Base-by-base conservation (phyloP, 1,140 invertebrate species). In the Apis laboriosa region DNA sequence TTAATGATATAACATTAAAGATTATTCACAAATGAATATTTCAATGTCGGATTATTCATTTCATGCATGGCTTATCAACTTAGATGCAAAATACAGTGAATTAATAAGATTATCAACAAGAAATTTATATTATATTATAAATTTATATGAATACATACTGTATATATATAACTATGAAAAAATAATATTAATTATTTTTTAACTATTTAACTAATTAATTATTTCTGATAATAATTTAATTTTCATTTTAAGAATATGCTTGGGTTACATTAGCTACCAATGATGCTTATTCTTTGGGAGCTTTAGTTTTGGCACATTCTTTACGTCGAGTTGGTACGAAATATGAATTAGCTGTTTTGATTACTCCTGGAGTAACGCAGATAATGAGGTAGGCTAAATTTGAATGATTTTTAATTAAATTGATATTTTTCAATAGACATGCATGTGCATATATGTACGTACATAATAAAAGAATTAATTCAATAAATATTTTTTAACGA, bases 261-360 rank as follows among this genome's bases (percentile, higher is more conserved):
- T 99, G 98, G 97, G 98, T 99, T 88, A 99, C 98, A 79, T 94
- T 99, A 88, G 98, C 98, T 63, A 99, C 98, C 80, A 99, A 99
- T 95, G 98, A 99, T 93, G 97, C 97, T 53, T 99, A 99, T 92
- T 97, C 97, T 68, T 93, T 99, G 86, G 98, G 98, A 84, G 98
- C 98, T 58, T 92, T 99, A 89, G 98, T 99, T 85, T 93, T 99
- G 92, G 98, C 97, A 79, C 96, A 98, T 93, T 99, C 98, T 4
- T 93, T 99, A 79, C 95, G 96, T 86, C 95, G 96, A 89, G 97
- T 96, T 51, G 95, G 94, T 70, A 98, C 98, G 58, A 94, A 94
- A 58, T 95, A 97, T 91, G 96, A 97, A 87, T 92, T 98, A 75
- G 98, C 96, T 43, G 96, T 98, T 76, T 95, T 99, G 85, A 96